A percentile compares a stretch with the other conserved stretches of the same genome.
Conservation (phyloP, 2,888 invertebrate genomes). For the Drosophila pseudotalamancana region DNA sequence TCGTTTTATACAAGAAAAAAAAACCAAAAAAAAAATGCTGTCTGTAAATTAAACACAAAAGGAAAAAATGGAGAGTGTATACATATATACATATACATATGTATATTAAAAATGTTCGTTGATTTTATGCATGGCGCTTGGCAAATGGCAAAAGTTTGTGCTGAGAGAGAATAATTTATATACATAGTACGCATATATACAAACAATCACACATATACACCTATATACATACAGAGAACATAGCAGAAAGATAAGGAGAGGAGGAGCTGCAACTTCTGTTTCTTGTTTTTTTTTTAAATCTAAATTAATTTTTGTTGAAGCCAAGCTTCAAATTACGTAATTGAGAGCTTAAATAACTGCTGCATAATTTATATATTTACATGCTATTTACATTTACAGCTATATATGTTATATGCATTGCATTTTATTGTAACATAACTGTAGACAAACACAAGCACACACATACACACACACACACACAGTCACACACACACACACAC, state of each 20-base stretch:
- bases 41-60: slow-evolving; percentile 9
- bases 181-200: slow-evolving; percentile 4
- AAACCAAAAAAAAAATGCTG: not conserved
- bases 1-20: slow-evolving; percentile 43
- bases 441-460: slow-evolving; percentile 20
- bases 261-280: slow-evolving; percentile 31
- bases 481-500: slow-evolving; percentile 11
- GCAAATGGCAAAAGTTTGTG: slow-evolving; percentile 57
- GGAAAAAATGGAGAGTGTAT: not conserved
- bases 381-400: slow-evolving; percentile 29
- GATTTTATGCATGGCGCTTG: slow-evolving; percentile 40
- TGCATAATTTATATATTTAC: slow-evolving; percentile 36
- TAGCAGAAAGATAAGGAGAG: not conserved
- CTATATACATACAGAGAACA: slow-evolving; percentile 5
- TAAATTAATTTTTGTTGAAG: slow-evolving; percentile 69
- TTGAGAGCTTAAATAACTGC: slow-evolving; percentile 67
- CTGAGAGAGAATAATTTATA: slow-evolving; percentile 27
- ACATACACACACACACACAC: slow-evolving; percentile 4
- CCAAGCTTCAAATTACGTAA: slow-evolving; percentile 73
- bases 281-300: slow-evolving; percentile 35
- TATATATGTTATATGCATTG: slow-evolving; percentile 34
- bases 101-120: slow-evolving; percentile 16
- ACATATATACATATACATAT: too few relatives aligned
- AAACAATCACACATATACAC: slow-evolving; percentile 9
- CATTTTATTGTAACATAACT: slow-evolving; percentile 47